Conservation (phyloP, 2,888 invertebrate genomes). For the Seira sanloemensis region DNA sequence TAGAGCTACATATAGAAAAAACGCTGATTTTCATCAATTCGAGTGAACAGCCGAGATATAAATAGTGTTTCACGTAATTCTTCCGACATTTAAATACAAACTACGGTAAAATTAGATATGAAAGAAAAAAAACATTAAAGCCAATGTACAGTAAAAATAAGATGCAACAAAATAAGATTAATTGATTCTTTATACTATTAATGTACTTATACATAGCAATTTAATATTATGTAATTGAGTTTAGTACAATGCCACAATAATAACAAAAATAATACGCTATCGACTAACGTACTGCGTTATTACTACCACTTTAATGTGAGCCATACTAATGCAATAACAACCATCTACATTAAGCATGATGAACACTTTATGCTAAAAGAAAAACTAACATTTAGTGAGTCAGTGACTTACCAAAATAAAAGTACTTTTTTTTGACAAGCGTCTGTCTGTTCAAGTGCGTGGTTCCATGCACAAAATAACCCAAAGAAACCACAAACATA, state of each 20-base stretch:
- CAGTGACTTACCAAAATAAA: neutral
- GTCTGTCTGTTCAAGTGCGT: neutral
- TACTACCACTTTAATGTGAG: neutral
- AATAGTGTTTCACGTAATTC: slow-evolving; percentile 16
- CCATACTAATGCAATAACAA: neutral
- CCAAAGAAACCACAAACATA: too few species aligned
- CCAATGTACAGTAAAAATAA: slow-evolving; percentile 3
- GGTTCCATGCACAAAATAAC: neutral
- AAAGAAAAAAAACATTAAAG: neutral
- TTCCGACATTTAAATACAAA: slow-evolving; percentile 20
- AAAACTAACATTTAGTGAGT: neutral
- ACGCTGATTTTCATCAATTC: slow-evolving; percentile 9
- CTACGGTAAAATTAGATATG: neutral
- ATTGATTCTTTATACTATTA: slow-evolving; percentile 8
- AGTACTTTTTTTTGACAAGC: neutral
- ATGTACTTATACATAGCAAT: neutral
- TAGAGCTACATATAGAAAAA: neutral
- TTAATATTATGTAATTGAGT: too few species aligned
- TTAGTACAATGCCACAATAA: slow-evolving; percentile 1
- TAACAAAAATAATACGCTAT: slow-evolving; percentile 12
- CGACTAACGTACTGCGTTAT: slow-evolving; percentile 6
- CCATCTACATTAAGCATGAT: neutral
- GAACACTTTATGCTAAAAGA: neutral
- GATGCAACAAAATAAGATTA: slow-evolving; percentile 11
- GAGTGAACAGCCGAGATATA: slow-evolving; percentile 5